Evolutionary conservation across 2,888 invertebrate genomes (phyloP).

Genomic region (Panopea generosa): DNA sequence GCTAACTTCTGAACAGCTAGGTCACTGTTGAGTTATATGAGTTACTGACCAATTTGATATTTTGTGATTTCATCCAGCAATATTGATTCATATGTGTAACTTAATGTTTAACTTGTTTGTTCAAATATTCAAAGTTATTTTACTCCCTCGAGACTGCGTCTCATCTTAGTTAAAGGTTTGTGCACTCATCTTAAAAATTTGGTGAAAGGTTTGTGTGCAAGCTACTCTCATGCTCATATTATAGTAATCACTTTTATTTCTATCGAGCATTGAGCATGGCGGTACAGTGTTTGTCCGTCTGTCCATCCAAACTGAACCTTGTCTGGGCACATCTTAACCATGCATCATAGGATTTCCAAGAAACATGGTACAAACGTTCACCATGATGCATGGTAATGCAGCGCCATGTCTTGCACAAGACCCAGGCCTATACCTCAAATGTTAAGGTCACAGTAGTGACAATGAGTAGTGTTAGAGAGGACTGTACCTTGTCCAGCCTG

Average conservation of each 20-base stretch:
- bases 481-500: constrained; percentile 3
- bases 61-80: neutral
- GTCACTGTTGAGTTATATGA: constrained; percentile 3
- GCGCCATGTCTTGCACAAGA: neutral
- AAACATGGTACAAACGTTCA: constrained; percentile 3
- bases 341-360: too few relatives aligned
- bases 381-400: constrained; percentile 2
- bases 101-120: constrained; percentile 1
- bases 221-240: constrained; percentile 1
- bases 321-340: neutral
- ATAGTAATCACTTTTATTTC: neutral
- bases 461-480: constrained; percentile 3
- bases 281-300: constrained; percentile 3
- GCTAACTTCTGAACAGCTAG: constrained; percentile 1
- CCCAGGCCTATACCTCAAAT: constrained; percentile 2
- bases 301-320: constrained; percentile 3
- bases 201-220: constrained; percentile 1
- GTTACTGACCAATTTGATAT: neutral
- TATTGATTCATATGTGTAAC: neutral
- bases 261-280: neutral
- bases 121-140: constrained; percentile 2
- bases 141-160: neutral
- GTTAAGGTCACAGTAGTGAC: constrained; percentile 2
- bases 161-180: constrained; percentile 2
- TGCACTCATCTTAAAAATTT: constrained; percentile 2